A percentile compares a stretch with the other conserved stretches of the same genome.
These are phyloP conservation scores for Simalia tracyae DNA, from an alignment of 2,797 vertebrate species.

Conservation along the genomic window DNA sequence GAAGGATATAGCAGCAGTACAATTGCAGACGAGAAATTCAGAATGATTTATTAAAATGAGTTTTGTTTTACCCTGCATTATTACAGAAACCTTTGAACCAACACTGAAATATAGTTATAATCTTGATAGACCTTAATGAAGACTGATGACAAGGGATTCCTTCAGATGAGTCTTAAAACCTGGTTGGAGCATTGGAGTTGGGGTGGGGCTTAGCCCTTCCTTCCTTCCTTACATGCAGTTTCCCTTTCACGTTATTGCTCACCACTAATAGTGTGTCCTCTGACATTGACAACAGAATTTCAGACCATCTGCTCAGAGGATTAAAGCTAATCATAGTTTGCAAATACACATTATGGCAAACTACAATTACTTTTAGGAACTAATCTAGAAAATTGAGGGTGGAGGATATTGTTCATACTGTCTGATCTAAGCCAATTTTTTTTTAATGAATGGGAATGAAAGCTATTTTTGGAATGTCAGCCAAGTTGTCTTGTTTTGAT, in stretches of 20 bases:
- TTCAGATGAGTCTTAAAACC: neutral
- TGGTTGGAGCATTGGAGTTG: neutral
- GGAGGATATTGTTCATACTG: neutral
- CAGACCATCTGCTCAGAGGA: neutral
- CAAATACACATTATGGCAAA: neutral
- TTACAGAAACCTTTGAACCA: neutral
- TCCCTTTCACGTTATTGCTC: neutral
- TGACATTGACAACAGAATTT: neutral
- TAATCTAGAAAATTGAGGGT: neutral
- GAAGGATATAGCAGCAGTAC: neutral
- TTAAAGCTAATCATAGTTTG: neutral
- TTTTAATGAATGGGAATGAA: neutral
- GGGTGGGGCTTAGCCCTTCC: neutral
- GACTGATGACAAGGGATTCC: neutral
- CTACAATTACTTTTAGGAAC: neutral
- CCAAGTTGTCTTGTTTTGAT: neutral
- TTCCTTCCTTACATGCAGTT: neutral
- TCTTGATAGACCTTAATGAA: neutral
- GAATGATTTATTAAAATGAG: neutral
- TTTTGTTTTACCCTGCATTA: neutral
- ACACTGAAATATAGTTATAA: neutral
- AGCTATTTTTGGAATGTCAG: neutral
- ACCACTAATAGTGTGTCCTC: neutral
- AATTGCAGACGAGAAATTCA: neutral
- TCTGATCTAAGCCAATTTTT: neutral